A percentile compares a stretch with the other conserved stretches of the same genome.
phyloP scores from a whole-genome alignment of 2,888 invertebrate species.

The Drosophila meridionalis region DNA sequence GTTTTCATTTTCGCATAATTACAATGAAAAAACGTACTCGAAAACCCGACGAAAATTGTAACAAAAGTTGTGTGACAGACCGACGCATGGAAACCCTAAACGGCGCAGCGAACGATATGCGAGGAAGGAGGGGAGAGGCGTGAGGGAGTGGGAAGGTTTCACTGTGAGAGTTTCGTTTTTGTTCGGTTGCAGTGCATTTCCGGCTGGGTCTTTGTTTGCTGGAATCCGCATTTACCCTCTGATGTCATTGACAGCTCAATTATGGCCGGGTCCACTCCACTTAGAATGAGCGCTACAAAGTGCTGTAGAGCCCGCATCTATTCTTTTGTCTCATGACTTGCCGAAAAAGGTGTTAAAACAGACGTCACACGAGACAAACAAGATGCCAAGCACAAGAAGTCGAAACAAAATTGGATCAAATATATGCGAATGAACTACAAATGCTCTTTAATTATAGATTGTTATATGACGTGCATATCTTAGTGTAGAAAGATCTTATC shows the following conservation, averaged over 20 bases:
- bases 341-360: conserved; percentile 65
- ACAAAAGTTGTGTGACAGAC: conserved; percentile 75
- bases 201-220: conserved; percentile 57
- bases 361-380: conserved; percentile 48
- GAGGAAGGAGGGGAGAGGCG: not conserved
- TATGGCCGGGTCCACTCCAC: conserved; percentile 39
- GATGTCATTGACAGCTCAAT: conserved; percentile 74
- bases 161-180: conserved; percentile 27
- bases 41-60: conserved; percentile 58
- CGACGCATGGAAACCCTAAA: conserved; percentile 59
- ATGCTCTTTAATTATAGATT: conserved; percentile 16
- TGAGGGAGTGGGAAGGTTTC: conserved; percentile 35
- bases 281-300: conserved; percentile 40
- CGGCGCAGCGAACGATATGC: conserved; percentile 10
- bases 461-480: not conserved
- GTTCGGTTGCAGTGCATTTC: conserved; percentile 62
- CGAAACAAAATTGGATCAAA: conserved; percentile 3
- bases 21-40: conserved; percentile 47
- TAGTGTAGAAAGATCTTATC: not conserved
- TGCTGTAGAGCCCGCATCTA: conserved; percentile 41
- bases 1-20: conserved; percentile 76
- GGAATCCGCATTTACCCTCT: conserved; percentile 27
- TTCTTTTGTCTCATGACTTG: conserved; percentile 69
- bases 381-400: conserved; percentile 3
- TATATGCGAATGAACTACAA: conserved; percentile 8